Base-by-base conservation (phyloP, 1,140 invertebrate genomes). In the Oncopodura yosiiana region DNA sequence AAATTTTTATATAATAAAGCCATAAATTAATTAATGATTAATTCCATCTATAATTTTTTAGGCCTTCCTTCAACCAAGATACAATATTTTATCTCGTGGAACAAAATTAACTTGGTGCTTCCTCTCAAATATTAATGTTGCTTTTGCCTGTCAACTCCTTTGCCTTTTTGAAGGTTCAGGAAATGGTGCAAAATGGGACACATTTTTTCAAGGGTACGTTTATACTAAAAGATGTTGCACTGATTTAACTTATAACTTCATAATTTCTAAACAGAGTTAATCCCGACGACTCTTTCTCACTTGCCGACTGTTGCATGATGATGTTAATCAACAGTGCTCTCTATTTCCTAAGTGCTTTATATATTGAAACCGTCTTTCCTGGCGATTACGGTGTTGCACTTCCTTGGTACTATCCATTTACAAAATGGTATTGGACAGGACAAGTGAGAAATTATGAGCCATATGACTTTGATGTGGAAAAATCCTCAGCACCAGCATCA, bases 111-210 rank as follows among this genome's bases (percentile, higher is more conserved):
- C 74, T 12, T 73, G 76, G 23, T 80, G 81, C 63, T 67, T 87
- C 14, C 75, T 79, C 29, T 78, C 79, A 3, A 87, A 86, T 64
- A 79, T 82, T 2, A 83, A 82, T 0, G 83, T 90, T 78, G 79
- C 81, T 0, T 83, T 80, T 66, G 84, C 82, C 3, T 81, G 84
- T 34, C 74, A 78, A 62, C 61, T 86, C 23, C 77, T 83, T 52
- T 58, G 83, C 43, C 71, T 75, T 64, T 75, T 78, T 67, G 80
- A 86, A 75, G 77, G 77, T 65, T 74, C 74, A 63, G 62, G 72
- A 8, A 66, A 71, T 16, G 85, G 85, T 34, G 68, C 84, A 12
- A 83, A 88, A 66, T 92, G 87, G 86, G 60, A 68, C 19, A 84
- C 86, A 58, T 71, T 91, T 9, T 81, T 77, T 51, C 71, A 68